Evolutionary conservation across 2,888 invertebrate species (phyloP).

Genomic region (Lasioglossum vierecki): DNA sequence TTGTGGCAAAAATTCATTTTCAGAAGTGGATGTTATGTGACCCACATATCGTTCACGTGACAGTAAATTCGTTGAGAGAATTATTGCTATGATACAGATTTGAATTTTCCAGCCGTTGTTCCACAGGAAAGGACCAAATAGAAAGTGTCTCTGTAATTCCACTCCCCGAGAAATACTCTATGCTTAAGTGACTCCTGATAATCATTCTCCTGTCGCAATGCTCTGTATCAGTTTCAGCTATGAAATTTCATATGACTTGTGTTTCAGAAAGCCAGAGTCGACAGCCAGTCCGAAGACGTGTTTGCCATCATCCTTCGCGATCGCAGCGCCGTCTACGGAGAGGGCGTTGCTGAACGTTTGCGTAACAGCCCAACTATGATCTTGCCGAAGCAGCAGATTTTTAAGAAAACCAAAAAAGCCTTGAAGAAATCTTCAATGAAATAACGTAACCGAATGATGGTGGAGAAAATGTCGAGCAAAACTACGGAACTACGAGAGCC

Average conservation of each 20-base stretch:
- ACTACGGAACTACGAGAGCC: no score
- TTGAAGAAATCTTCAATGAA: no score
- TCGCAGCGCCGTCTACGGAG: background rate
- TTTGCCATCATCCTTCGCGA: background rate
- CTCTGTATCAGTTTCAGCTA: slow-evolving; percentile 8
- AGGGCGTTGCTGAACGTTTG: background rate
- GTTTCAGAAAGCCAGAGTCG: background rate
- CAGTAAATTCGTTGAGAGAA: no score
- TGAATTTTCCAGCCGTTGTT: background rate
- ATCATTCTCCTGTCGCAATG: background rate
- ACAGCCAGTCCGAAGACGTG: background rate
- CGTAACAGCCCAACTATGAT: background rate
- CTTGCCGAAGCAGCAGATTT: background rate
- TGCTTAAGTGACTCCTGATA: slow-evolving; percentile 18
- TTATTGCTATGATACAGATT: no score
- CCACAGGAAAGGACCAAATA: background rate
- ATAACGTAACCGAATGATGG: no score
- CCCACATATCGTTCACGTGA: no score
- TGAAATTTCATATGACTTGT: slow-evolving; percentile 23
- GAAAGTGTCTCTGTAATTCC: slow-evolving; percentile 10
- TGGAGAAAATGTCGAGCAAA: no score
- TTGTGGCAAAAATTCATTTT: no score
- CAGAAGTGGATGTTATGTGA: no score
- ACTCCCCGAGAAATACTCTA: background rate
- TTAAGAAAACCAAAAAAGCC: no score